Percentiles rank a stretch among this genome's conserved stretches.
These are phyloP conservation scores for Hipparchia semele DNA, from an alignment of 2,888 invertebrate species.

Conservation along the genomic window DNA sequence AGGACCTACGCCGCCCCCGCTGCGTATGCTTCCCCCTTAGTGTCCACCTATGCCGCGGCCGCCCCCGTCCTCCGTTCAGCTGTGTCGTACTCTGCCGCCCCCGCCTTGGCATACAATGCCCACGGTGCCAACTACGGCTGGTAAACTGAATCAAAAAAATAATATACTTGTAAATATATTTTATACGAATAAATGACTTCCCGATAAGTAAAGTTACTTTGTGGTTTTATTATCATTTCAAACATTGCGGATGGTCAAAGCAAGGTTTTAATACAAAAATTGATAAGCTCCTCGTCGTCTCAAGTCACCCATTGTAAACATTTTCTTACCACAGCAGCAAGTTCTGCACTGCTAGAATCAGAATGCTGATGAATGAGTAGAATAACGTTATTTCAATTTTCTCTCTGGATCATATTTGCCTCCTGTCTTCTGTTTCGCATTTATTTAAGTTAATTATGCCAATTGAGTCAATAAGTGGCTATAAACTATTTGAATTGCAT, in stretches of 20 bases:
- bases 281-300: too few relatives aligned
- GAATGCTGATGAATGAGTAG: too few relatives aligned
- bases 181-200: constrained; percentile 33
- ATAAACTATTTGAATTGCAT: too few relatives aligned
- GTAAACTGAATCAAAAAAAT: constrained; percentile 67
- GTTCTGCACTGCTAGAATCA: too few relatives aligned
- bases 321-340: too few relatives aligned
- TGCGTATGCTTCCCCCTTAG: constrained; percentile 52
- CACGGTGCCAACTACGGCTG: constrained; percentile 86
- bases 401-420: too few relatives aligned
- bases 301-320: too few relatives aligned
- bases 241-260: neutral
- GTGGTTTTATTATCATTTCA: constrained; percentile 6
- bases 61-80: constrained; percentile 69
- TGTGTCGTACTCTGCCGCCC: constrained; percentile 78
- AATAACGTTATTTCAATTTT: too few relatives aligned
- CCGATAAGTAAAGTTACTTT: constrained; percentile 18
- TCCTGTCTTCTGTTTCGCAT: too few relatives aligned
- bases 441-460: too few relatives aligned
- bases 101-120: constrained; percentile 79
- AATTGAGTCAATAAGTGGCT: too few relatives aligned
- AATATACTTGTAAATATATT: constrained; percentile 34
- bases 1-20: constrained; percentile 48
- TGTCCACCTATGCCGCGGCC: constrained; percentile 48
- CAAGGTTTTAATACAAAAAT: neutral